phyloP scores from a whole-genome alignment of 2,888 invertebrate species.

The Nycteola revayana region DNA sequence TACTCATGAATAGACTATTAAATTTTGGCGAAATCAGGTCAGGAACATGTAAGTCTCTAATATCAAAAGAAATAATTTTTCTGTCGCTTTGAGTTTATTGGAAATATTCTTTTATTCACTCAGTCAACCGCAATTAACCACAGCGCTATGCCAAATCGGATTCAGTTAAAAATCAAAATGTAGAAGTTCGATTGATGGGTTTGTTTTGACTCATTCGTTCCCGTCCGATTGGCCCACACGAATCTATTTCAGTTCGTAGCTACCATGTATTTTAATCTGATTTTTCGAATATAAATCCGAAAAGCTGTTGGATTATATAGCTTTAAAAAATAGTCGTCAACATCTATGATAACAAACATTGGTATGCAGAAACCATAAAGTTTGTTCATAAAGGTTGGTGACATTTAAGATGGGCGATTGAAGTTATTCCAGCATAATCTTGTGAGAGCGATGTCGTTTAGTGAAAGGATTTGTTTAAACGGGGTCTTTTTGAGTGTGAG shows the following conservation, averaged over 20 bases:
- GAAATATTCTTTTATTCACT: conserved; percentile 20
- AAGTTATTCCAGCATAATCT: conserved; percentile 26
- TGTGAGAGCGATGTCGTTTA: conserved; percentile 22
- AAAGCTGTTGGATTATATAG: conserved; percentile 14
- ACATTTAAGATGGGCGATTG: conserved; percentile 24
- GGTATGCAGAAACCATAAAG: no score
- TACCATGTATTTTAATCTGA: conserved; percentile 40
- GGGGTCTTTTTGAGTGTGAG: conserved; percentile 20
- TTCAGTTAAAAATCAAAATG: conserved; percentile 32
- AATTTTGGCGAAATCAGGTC: no score
- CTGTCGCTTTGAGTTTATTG: no score
- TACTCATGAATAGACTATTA: no score
- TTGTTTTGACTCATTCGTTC: conserved; percentile 50
- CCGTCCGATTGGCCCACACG: conserved; percentile 37
- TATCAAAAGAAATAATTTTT: no score
- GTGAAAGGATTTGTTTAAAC: conserved; percentile 34
- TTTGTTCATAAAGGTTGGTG: conserved; percentile 19
- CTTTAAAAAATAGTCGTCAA: conserved; percentile 7
- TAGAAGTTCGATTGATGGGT: conserved; percentile 44
- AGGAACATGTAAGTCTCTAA: no score
- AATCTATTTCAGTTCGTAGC: conserved; percentile 46
- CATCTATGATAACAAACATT: no score
- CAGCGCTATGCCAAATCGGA: conserved; percentile 27
- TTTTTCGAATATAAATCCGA: conserved; percentile 34
- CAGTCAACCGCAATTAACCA: conserved; percentile 24